Evolutionary conservation across 30 jellyfish, hydroid and myxozoan genomes (phyloP).

Genomic region (Euphysa ruthae): DNA sequence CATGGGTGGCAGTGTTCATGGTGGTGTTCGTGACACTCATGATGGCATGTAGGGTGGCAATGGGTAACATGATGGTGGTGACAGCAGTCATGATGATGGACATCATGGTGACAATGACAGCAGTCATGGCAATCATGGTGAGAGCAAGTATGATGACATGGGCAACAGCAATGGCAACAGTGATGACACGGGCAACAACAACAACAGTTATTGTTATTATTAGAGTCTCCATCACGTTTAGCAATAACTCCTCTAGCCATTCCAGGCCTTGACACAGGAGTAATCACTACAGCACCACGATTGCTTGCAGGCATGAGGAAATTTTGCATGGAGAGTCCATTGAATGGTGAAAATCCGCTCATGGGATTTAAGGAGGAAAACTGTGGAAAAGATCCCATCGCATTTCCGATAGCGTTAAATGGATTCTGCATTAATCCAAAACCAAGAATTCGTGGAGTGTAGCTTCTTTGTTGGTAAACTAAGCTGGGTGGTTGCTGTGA

Average conservation of each 20-base stretch:
- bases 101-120: slow-evolving; percentile 24
- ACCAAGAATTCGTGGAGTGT: slow-evolving; percentile 10
- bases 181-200: background rate
- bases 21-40: slow-evolving; percentile 15
- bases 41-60: slow-evolving; percentile 20
- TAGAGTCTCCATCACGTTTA: background rate
- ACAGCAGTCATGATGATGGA: slow-evolving; percentile 36
- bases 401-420: background rate
- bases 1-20: slow-evolving; percentile 30
- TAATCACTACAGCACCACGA: slow-evolving; percentile 11
- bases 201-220: slow-evolving; percentile 12
- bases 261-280: slow-evolving; percentile 22
- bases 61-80: slow-evolving; percentile 29
- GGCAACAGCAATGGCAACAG: slow-evolving; percentile 12
- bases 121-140: slow-evolving; percentile 30
- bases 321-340: slow-evolving; percentile 5
- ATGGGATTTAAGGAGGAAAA: slow-evolving; percentile 4
- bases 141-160: slow-evolving; percentile 15
- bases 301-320: slow-evolving; percentile 8
- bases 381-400: slow-evolving; percentile 3
- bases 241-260: slow-evolving; percentile 2
- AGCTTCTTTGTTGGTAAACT: slow-evolving; percentile 8
- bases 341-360: background rate
- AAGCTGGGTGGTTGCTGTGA: background rate
- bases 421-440: slow-evolving; percentile 18